Evolutionary conservation across 64 coral and sea anemone genomes (phyloP).

Genomic region (Pocillopora damicornis): DNA sequence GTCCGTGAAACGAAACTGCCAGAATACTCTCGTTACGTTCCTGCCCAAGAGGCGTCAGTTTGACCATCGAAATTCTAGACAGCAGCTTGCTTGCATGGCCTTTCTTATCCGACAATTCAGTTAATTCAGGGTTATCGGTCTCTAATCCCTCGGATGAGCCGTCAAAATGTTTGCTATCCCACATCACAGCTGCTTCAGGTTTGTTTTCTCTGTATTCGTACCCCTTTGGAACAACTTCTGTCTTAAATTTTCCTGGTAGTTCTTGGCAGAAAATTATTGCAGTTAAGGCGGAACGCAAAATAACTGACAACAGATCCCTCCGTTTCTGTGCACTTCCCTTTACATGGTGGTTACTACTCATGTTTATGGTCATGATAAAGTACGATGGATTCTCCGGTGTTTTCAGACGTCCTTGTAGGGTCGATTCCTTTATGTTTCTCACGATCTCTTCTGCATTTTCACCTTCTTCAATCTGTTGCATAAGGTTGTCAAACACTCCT

Average conservation of each 20-base stretch:
- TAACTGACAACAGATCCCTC: not conserved
- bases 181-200: not conserved
- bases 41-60: not conserved
- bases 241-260: not conserved
- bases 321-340: not conserved
- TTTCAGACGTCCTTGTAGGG: constrained; percentile 1
- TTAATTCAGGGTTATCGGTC: not conserved
- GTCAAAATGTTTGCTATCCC: not conserved
- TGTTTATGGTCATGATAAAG: constrained; percentile 15
- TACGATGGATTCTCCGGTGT: not conserved
- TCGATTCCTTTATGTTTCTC: not conserved
- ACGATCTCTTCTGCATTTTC: too few species aligned
- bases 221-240: not conserved
- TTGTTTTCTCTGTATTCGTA: not conserved
- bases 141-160: not conserved
- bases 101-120: not conserved
- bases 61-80: not conserved
- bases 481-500: too few species aligned
- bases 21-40: too few species aligned
- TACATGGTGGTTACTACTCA: not conserved
- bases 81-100: not conserved
- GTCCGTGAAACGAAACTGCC: constrained; percentile 12
- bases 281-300: not conserved
- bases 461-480: too few species aligned
- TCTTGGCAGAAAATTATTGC: constrained; percentile 27